Base-by-base conservation (phyloP, 1,140 invertebrate species). In the Pogonus chalceus region DNA sequence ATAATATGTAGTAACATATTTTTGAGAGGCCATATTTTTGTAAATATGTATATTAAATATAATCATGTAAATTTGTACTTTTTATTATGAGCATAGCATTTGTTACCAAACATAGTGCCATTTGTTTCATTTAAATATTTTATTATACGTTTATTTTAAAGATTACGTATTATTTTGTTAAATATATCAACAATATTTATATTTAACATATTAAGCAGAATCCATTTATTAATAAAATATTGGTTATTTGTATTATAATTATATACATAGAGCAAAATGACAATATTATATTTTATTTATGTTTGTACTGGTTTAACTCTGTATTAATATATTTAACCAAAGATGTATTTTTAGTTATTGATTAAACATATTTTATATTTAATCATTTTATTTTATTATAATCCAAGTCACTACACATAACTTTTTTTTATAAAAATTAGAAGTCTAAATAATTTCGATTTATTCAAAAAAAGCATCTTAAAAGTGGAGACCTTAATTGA, bases 41-140 rank as follows among this genome's bases (percentile, higher is more conserved):
- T 43, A 43, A 43, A 43, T 43, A 43, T 43, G 37, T 43, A 43
- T 18, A 43, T 43, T 4, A 9, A 10, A 4, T 18, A 18, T 10
- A 43, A 43, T 10, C 18, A 43, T 43, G 37, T 43, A 43, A 10
- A 43, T 43, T 43, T 43, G 37, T 43, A 43, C 37, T 43, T 43
- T 43, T 43, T 43, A 43, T 43, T 43, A 43, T 18, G 4, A 43
- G 9, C 18, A 16, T 43, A 43, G 26, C 3, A 43, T 12, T 12
- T 43, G 37, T 43, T 43, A 43, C 37, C 37, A 18, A 31, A 10
- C 18, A 10, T 43, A 43, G 37, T 43, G 37, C 37, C 37, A 43
- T 43, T 43, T 43, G 37, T 43, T 43, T 43, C 9, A 43, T 43
- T 43, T 43, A 12, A 7, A 43, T 10, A 43, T 43, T 43, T 18